These are phyloP conservation scores for Hipparchia sbordonii DNA, from an alignment of 2,888 invertebrate genomes.

Conservation along the genomic window DNA sequence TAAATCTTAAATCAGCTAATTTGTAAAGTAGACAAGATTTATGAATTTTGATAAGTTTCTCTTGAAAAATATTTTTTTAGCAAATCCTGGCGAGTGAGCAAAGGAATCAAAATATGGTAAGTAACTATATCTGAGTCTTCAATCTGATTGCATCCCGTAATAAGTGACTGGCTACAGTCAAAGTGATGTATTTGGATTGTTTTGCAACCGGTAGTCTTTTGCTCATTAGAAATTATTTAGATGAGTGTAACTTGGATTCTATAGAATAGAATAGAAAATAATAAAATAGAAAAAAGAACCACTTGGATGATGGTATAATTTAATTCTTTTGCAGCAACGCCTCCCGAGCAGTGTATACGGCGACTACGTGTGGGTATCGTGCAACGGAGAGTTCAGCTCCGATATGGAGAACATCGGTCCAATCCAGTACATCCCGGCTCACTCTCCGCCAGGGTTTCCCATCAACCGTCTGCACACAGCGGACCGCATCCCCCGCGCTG, in stretches of 20 bases:
- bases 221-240: too few relatives aligned
- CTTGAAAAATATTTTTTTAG: background rate
- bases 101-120: constrained; percentile 8
- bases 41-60: background rate
- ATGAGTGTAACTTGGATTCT: too few relatives aligned
- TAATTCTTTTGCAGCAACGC: constrained; percentile 49
- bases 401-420: constrained; percentile 90
- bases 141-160: background rate
- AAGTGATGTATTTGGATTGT: too few relatives aligned
- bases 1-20: background rate
- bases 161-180: too few relatives aligned
- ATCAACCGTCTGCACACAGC: constrained; percentile 67
- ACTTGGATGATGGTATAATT: too few relatives aligned
- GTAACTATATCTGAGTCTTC: background rate
- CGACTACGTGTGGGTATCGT: constrained; percentile 90
- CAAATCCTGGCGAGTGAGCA: constrained; percentile 22
- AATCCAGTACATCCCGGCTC: constrained; percentile 86
- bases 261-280: too few relatives aligned
- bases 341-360: constrained; percentile 68
- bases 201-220: too few relatives aligned
- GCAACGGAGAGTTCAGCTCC: constrained; percentile 89
- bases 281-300: too few relatives aligned
- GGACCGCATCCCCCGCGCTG: constrained; percentile 64
- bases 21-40: background rate
- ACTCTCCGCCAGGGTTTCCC: constrained; percentile 83